phyloP scores from a whole-genome alignment of 1,140 invertebrate species.

The Euura saliciscinereae region DNA sequence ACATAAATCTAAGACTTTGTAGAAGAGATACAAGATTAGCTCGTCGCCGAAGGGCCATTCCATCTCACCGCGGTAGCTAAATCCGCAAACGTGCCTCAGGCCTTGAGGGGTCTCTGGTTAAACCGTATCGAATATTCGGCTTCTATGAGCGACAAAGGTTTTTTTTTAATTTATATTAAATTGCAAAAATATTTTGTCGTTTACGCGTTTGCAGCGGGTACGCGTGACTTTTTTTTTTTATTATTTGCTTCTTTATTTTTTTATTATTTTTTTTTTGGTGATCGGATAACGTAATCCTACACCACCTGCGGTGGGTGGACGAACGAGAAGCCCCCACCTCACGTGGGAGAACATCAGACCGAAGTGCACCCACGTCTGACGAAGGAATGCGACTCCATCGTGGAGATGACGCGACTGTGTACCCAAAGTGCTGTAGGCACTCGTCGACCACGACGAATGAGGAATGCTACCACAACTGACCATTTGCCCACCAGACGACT shows the following conservation, averaged over 20 bases:
- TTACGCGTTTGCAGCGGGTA: no score
- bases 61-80: neutral
- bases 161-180: no score
- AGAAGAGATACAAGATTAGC: neutral
- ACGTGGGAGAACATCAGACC: neutral
- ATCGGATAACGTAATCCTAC: neutral
- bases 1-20: neutral
- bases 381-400: slow-evolving; percentile 4
- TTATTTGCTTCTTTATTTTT: no score
- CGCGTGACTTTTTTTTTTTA: no score
- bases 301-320: slow-evolving; percentile 1
- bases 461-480: slow-evolving; percentile 6
- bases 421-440: neutral
- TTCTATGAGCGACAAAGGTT: neutral
- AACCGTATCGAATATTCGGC: neutral
- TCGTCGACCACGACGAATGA: slow-evolving; percentile 3
- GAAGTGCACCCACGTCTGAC: neutral
- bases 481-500: neutral
- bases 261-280: neutral
- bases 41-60: neutral
- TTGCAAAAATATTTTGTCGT: no score
- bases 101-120: neutral
- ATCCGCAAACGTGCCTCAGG: neutral
- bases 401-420: neutral
- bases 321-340: neutral